phyloP scores from a whole-genome alignment of 2,113 vertebrate genomes.

The Ia io region DNA sequence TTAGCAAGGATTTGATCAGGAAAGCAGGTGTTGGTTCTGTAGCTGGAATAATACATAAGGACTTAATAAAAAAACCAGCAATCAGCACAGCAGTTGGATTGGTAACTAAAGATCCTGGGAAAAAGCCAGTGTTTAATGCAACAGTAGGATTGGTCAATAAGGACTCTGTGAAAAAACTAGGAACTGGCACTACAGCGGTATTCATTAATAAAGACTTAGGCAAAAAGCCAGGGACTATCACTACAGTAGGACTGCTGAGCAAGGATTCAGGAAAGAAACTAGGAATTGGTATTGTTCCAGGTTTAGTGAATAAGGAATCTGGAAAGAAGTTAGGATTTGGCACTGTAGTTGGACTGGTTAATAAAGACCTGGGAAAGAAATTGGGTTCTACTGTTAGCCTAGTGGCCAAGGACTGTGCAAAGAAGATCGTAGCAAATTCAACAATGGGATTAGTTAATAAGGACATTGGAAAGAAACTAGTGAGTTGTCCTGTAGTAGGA shows the following conservation, averaged over 20 bases:
- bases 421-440: conserved; percentile 73
- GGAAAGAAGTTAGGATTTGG: conserved; percentile 75
- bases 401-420: conserved; percentile 73
- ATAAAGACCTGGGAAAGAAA: conserved; percentile 84
- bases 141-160: conserved; percentile 80
- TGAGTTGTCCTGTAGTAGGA: conserved; percentile 71
- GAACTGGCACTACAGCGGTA: conserved; percentile 73
- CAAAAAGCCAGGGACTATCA: conserved; percentile 78
- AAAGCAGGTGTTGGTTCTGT: conserved; percentile 74
- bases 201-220: conserved; percentile 81
- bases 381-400: conserved; percentile 72
- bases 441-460: conserved; percentile 71
- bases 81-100: conserved; percentile 77
- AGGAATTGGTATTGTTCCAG: conserved; percentile 71
- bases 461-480: conserved; percentile 71
- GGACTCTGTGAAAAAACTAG: conserved; percentile 81
- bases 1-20: conserved; percentile 82
- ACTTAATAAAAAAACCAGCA: conserved; percentile 82
- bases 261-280: conserved; percentile 76
- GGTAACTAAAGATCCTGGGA: conserved; percentile 85
- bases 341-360: conserved; percentile 75
- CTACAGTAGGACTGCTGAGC: conserved; percentile 71
- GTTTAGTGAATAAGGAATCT: conserved; percentile 72
- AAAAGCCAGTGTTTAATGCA: conserved; percentile 80
- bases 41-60: conserved; percentile 78